Evolutionary conservation across 2,797 vertebrate genomes (phyloP), one percentile per base, ranked within the genome.

Genomic region (Glossophaga mutica): DNA sequence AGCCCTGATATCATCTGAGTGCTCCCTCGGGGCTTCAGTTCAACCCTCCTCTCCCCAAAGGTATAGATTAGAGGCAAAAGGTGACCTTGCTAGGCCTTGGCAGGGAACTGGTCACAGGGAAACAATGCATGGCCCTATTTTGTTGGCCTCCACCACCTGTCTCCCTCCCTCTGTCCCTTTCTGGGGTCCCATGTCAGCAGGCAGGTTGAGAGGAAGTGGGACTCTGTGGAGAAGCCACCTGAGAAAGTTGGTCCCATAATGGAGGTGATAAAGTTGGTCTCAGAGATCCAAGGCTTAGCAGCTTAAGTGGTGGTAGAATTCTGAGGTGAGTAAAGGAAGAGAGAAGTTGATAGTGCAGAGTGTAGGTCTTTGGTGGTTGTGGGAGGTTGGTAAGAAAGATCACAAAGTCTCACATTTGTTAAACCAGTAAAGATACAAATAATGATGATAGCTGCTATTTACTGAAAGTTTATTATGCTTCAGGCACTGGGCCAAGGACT

Each of bases 81-180:
- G 90, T 94, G 95, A 96, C 94, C 90, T 96, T 97, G 71, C 62
- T 90, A 71, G 46, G 88, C 90, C 76, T 92, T 97, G 94, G 90
- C 95, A 96, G 82, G 59, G 87, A 94, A 89, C 73, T 74, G 26
- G 89, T 93, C 87, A 91, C 67, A 87, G 85, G 67, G 65, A 1
- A 8, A 92, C 85, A 96, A 95, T 2, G 21, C 88, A 91, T 48
- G 57, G 65, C 85, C 85, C 96, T 68, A 70, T 96, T 95, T 83
- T 76, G 86, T 97, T 96, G 84, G 90, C 76, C 81, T 77, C 44
- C 65, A 37, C 32, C 87, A 93, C 93, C 74, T 74, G 81, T 97
- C 81, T 96, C 77, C 44, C 57, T 97, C 68, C 32, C 81, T 94
- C 29, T 0, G 10, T 46, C 71, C 19, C 42, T 73, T 90, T 57